Evolutionary conservation across 2,888 invertebrate species (phyloP).

Genomic region (Bellardia pandia): DNA sequence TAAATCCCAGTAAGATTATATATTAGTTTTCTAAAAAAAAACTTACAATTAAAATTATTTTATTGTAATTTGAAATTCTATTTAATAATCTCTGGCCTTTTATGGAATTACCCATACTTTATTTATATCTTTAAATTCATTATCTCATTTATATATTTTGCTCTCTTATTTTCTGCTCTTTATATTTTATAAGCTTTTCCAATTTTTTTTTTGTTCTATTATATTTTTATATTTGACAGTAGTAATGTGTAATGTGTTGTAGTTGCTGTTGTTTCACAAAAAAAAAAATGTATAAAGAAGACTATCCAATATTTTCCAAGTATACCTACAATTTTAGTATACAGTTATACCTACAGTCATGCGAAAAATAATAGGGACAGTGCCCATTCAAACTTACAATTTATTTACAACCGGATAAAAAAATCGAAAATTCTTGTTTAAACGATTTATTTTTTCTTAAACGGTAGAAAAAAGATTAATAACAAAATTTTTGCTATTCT

Average conservation of each 20-base stretch:
- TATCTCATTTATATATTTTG: conserved; percentile 55
- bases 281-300: neutral
- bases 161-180: conserved; percentile 44
- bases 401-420: too few species aligned
- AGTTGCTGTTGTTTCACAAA: conserved; percentile 35
- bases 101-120: conserved; percentile 54
- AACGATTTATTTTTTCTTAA: too few species aligned
- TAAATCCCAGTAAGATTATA: too few species aligned
- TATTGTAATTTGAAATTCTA: neutral
- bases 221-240: conserved; percentile 41
- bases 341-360: neutral
- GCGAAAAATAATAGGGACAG: too few species aligned
- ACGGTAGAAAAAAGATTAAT: too few species aligned
- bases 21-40: too few species aligned
- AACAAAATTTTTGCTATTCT: too few species aligned
- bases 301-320: conserved; percentile 42
- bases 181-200: conserved; percentile 12
- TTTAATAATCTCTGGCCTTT: neutral
- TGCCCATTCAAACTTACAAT: too few species aligned
- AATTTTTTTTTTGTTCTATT: conserved; percentile 29
- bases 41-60: too few species aligned
- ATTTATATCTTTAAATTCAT: conserved; percentile 32
- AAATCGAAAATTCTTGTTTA: too few species aligned
- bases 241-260: neutral
- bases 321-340: conserved; percentile 35